A percentile compares a stretch with the other conserved stretches of the same genome.
Conservation (phyloP, 1,140 invertebrate genomes). For the Metopolophium dirhodum region DNA sequence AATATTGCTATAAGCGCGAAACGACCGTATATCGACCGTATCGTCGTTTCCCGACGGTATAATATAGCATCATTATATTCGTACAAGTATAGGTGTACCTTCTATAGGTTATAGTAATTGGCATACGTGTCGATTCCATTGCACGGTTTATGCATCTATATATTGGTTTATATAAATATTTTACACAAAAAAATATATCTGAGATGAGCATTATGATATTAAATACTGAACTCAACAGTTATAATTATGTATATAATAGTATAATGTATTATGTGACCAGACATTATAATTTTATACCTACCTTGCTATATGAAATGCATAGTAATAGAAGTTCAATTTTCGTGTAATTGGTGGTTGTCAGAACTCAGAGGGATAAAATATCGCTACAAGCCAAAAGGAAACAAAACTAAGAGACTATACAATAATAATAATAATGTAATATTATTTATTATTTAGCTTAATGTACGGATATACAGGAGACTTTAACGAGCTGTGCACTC, state of each 20-base stretch:
- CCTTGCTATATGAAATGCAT: neutral
- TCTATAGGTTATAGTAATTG: neutral
- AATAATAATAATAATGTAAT: neutral
- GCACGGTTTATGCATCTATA: neutral
- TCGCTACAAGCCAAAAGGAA: neutral
- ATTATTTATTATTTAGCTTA: neutral
- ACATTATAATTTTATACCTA: no score
- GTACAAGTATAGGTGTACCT: no score
- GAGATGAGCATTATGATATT: neutral
- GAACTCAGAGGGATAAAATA: neutral
- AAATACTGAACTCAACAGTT: neutral
- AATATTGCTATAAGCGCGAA: neutral
- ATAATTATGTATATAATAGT: neutral
- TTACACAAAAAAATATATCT: neutral
- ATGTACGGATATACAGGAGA: neutral
- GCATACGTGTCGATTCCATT: neutral
- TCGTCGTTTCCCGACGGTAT: neutral
- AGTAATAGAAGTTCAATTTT: neutral
- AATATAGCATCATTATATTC: neutral
- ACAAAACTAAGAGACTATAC: neutral
- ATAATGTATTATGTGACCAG: neutral
- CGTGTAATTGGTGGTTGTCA: neutral
- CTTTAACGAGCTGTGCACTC: neutral
- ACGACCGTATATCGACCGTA: neutral
- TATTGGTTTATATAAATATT: neutral